A percentile compares a stretch with the other conserved stretches of the same genome.
Evolutionary conservation across 2,113 vertebrate species (phyloP).

Genomic region (Okapia johnstoni): DNA sequence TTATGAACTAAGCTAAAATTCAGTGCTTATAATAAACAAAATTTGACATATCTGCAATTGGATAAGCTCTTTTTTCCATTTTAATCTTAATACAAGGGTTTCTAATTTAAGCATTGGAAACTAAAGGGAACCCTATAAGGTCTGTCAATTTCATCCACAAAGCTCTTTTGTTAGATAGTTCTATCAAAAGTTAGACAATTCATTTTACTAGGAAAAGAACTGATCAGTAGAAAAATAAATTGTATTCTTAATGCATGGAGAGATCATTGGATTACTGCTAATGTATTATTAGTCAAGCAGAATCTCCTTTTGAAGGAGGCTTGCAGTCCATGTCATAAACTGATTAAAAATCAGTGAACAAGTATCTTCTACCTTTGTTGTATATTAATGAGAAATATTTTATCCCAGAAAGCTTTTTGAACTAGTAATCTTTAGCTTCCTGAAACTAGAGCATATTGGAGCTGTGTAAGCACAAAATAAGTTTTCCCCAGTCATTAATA

Average conservation of each 20-base stretch:
- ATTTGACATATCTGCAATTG: conserved; percentile 65
- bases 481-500: neutral
- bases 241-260: conserved; percentile 45
- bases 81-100: conserved; percentile 44
- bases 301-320: conserved; percentile 59
- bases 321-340: conserved; percentile 62
- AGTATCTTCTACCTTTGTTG: conserved; percentile 51
- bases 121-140: conserved; percentile 41
- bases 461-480: neutral
- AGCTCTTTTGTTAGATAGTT: conserved; percentile 52
- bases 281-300: conserved; percentile 65
- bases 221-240: conserved; percentile 65
- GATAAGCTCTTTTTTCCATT: conserved; percentile 47
- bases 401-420: conserved; percentile 47
- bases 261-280: conserved; percentile 63
- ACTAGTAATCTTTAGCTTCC: conserved; percentile 42
- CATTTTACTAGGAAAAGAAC: conserved; percentile 56
- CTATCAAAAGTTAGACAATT: conserved; percentile 64
- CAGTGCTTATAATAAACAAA: neutral
- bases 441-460: conserved; percentile 8
- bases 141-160: conserved; percentile 63
- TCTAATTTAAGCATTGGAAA: conserved; percentile 55
- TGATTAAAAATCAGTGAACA: conserved; percentile 71
- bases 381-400: conserved; percentile 69
- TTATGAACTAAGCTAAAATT: neutral